Conservation (phyloP, 2,113 vertebrate species). For the Malurus alboscapulatus region DNA sequence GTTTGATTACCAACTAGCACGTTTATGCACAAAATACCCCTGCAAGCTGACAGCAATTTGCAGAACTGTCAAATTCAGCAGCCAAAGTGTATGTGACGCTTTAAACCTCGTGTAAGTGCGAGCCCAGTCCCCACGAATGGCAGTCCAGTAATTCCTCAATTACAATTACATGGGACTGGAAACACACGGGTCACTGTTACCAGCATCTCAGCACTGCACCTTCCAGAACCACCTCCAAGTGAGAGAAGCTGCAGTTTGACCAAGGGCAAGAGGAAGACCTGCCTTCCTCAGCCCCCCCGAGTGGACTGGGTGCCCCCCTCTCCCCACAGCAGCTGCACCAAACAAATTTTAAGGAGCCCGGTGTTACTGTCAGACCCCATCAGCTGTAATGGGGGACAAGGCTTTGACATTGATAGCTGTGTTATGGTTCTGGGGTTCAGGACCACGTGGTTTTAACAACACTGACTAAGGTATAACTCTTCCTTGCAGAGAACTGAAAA, state of each 20-base stretch:
- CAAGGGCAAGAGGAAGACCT: neutral
- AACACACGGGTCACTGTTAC: neutral
- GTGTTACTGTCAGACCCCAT: too few species aligned
- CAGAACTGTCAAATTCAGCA: conserved; percentile 58
- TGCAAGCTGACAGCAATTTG: conserved; percentile 61
- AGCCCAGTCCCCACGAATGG: neutral
- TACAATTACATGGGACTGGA: neutral
- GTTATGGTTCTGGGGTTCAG: neutral
- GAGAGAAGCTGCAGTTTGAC: neutral
- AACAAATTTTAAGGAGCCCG: neutral
- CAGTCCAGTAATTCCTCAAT: neutral
- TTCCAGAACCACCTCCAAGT: neutral
- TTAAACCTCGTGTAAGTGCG: neutral
- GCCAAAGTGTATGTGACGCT: neutral
- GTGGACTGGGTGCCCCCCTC: fast-evolving
- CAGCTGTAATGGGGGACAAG: neutral
- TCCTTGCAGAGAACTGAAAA: neutral
- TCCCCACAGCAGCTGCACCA: neutral
- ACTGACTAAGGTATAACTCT: neutral
- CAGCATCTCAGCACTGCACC: neutral
- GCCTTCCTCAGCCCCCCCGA: neutral
- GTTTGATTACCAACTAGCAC: conserved; percentile 40
- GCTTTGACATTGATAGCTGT: neutral
- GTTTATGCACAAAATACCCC: conserved; percentile 45
- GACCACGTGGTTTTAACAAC: neutral